Conservation (phyloP, 2,113 vertebrate genomes). For the Taurulus bubalis region DNA sequence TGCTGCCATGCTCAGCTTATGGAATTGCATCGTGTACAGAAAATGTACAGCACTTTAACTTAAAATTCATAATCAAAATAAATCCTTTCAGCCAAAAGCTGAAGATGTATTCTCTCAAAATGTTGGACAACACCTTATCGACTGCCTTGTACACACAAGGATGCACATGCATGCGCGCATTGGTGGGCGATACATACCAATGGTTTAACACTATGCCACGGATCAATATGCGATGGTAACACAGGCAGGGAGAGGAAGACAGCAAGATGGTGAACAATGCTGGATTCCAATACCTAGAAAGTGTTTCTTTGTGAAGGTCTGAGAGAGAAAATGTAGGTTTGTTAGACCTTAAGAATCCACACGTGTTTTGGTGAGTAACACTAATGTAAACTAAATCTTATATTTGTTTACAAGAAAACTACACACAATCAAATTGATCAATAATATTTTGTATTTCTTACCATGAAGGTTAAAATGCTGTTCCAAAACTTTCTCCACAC, state of each 20-base stretch:
- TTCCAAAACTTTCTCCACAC: background rate
- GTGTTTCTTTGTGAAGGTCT: background rate
- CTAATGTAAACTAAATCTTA: background rate
- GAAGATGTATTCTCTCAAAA: background rate
- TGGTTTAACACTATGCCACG: background rate
- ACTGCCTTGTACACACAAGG: background rate
- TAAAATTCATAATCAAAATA: slow-evolving; percentile 3
- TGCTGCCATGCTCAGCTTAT: background rate
- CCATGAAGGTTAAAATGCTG: background rate
- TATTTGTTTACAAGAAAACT: background rate
- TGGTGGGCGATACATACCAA: background rate
- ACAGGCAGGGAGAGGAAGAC: background rate
- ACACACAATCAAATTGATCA: background rate
- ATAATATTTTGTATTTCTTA: background rate
- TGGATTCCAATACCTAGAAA: background rate
- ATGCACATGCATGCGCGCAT: background rate
- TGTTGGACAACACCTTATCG: background rate
- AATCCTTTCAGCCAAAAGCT: background rate
- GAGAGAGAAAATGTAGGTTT: background rate
- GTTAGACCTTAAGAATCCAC: background rate
- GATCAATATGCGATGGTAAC: background rate
- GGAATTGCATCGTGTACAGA: background rate
- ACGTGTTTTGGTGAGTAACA: background rate
- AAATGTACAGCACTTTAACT: background rate
- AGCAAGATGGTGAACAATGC: no score